Base-by-base conservation (phyloP, 2,888 invertebrate genomes). In the Flexamia atlantica region DNA sequence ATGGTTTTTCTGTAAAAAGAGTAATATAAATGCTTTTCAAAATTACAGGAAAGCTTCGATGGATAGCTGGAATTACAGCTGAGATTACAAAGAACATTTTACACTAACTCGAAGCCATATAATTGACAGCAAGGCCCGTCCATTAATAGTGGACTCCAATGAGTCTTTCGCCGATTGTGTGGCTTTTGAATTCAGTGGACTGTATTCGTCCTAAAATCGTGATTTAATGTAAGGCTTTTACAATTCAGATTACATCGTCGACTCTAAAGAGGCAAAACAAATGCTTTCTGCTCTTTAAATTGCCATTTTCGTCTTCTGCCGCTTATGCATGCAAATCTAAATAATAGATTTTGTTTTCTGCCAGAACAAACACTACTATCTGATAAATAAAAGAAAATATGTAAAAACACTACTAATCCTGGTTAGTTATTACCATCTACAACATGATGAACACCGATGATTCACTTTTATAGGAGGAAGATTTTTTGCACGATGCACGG, bases 211-310 rank as follows among this genome's bases (percentile, higher is more conserved):
- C 46, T 46, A 46, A 46, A 46, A 46, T 46, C 7, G 46, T 46
- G 46, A 46, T 46, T 46, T 46, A 46, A 46, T 46, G 46, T 46
- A 17, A 46, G 46, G 46, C 46, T 46, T 46, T 46, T 17, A 46
- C 14, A 46, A 46, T 46, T 46, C n/a, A 12, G 46, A 46, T 46
- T 46, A 46, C 46, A 46, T 9, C 46, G 46, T 46, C 46, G 17
- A 46, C 17, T 46, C 14, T 46, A 46, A 46, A 46, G 46, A 46
- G 46, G 5, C 36, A n/a, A 46, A 46, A 46, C 46, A 46, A 46
- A 46, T 17, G 46, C 46, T 46, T 17, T 46, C 2, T 17, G 46
- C 46, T 46, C 46, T 46, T 4, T 12, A 46, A 46, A 46, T 46
- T 12, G 17, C 10, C 3, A 17, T 17, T 7, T 17, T 4, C 46